A percentile compares a stretch with the other conserved stretches of the same genome.
These are phyloP conservation scores for Cantharis rufa DNA, from an alignment of 2,888 invertebrate species.

Conservation along the genomic window DNA sequence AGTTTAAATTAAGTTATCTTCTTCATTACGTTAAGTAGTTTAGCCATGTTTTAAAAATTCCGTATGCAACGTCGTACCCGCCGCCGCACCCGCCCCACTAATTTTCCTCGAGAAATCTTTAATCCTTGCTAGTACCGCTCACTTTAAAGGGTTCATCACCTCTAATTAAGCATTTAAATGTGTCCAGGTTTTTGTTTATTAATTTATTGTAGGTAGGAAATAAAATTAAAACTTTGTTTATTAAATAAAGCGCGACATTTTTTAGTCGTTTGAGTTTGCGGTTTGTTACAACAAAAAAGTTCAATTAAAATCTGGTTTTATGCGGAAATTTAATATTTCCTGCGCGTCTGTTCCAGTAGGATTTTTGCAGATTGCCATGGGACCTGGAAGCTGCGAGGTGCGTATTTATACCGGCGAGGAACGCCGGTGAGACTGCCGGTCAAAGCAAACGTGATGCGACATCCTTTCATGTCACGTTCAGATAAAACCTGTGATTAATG, in stretches of 20 bases:
- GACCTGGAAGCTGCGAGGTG: slow-evolving; percentile 41
- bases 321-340: slow-evolving; percentile 32
- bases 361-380: slow-evolving; percentile 42
- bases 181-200: neutral
- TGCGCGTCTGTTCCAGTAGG: slow-evolving; percentile 30
- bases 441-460: slow-evolving; percentile 48
- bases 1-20: slow-evolving; percentile 50
- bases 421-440: slow-evolving; percentile 43
- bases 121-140: slow-evolving; percentile 38
- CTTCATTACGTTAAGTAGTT: slow-evolving; percentile 51
- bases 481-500: slow-evolving; percentile 55
- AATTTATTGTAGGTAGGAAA: neutral
- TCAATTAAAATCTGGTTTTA: slow-evolving; percentile 26
- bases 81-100: slow-evolving; percentile 19
- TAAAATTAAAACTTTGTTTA: neutral
- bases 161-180: slow-evolving; percentile 19
- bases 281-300: slow-evolving; percentile 16
- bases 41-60: slow-evolving; percentile 42
- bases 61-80: slow-evolving; percentile 24
- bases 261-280: neutral
- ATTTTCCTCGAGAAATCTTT: slow-evolving; percentile 30
- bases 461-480: slow-evolving; percentile 54
- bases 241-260: neutral
- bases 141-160: slow-evolving; percentile 36
- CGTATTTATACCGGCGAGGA: slow-evolving; percentile 32